phyloP scores from a whole-genome alignment of 2,888 invertebrate genomes.

The Tetragnatha montana region DNA sequence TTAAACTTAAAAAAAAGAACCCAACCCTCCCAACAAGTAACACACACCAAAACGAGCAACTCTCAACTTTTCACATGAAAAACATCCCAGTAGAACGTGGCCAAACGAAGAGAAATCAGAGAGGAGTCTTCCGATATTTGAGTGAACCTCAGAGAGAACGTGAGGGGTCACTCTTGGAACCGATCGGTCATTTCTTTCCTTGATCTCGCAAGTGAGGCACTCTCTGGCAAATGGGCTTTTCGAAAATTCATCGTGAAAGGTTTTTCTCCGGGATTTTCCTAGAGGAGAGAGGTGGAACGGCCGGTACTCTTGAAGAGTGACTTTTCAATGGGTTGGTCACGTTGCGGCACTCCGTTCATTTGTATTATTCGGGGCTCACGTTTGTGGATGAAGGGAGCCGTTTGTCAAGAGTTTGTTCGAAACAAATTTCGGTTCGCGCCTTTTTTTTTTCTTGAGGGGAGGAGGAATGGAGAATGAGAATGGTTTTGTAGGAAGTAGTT shows the following conservation, averaged over 20 bases:
- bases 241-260: slow-evolving; percentile 38
- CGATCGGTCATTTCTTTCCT: not conserved
- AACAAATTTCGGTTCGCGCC: not conserved
- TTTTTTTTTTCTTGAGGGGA: not conserved
- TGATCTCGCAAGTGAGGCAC: slow-evolving; percentile 14
- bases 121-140: slow-evolving; percentile 25
- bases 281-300: slow-evolving; percentile 28
- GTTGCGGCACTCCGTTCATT: slow-evolving; percentile 36
- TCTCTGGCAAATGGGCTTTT: slow-evolving; percentile 29
- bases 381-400: slow-evolving; percentile 18
- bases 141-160: slow-evolving; percentile 26
- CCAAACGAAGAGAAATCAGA: slow-evolving; percentile 27
- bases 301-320: slow-evolving; percentile 47
- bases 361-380: slow-evolving; percentile 45
- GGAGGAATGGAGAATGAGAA: too few relatives aligned
- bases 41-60: too few relatives aligned
- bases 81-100: not conserved
- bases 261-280: not conserved
- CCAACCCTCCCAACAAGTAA: too few relatives aligned
- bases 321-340: slow-evolving; percentile 45
- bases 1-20: too few relatives aligned
- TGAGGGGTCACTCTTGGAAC: slow-evolving; percentile 17
- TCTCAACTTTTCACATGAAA: not conserved
- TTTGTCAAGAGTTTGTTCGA: slow-evolving; percentile 5
- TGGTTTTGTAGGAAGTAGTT: too few relatives aligned